Base-by-base conservation (phyloP, 1,140 invertebrate genomes). In the Heliconius melpomene region DNA sequence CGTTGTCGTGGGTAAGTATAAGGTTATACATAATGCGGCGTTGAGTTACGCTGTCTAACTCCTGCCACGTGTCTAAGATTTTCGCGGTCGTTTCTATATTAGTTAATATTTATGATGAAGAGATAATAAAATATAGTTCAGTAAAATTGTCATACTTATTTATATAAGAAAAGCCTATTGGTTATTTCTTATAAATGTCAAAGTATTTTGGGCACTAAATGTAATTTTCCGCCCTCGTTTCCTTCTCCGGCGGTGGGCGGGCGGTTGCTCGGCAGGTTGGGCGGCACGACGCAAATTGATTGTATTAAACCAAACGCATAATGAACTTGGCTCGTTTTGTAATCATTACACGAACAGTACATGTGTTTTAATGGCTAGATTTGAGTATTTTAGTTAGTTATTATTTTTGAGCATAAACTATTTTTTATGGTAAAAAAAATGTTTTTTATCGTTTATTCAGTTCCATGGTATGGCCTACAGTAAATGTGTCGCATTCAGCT, bases 171-270 rank as follows among this genome's bases (percentile, higher is more conserved):
- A 66, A 66, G 5, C 3, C 60, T 26, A 66, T 66, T 66, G 60
- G 60, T 66, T 66, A 66, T 66, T 26, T 66, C 26, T 66, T 66
- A 29, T 29, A 29, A 66, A 66, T 66, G 32, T 72, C 71, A 38
- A 72, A 70, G 46, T 77, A 71, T 75, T 79, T 74, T 75, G 73
- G 20, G 9, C 23, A 52, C 26, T 20, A 66, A 80, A 80, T 76
- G 40, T 72, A 80, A 80, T 76, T 80, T 80, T 75, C 70, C 79
- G 52, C 32, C 29, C 66, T 71, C 74, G 52, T 80, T 80, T 71
- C 46, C 70, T 76, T 54, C 29, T 29, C 50, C 50, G n/a, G 52
- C 60, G 13, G 60, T 26, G 23, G 60, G 26, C 26, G 11, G 5
- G 9, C 18, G 74, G 26, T 72, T 40, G 20, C 18, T 38, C 74